Evolutionary conservation across 2,113 vertebrate species (phyloP), one percentile per base, ranked within the genome.

Genomic region (Nestor notabilis): DNA sequence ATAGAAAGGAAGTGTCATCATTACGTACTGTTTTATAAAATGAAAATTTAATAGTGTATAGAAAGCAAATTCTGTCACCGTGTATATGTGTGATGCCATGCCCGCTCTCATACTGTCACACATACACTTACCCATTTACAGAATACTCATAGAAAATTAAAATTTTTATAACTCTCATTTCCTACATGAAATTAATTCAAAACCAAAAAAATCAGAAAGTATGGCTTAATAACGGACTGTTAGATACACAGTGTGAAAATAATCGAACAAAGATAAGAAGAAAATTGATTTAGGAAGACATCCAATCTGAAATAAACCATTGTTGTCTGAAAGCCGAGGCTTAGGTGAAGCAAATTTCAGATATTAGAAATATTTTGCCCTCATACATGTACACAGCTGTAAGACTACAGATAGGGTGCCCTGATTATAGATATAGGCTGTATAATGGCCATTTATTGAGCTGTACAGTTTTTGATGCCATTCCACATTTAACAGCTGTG

Each of bases 401-500:
- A 55, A 69, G 64, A 53, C 43, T 33, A 31, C 11, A 91, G 52
- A 24, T 19, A 56, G 43, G 19, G 50, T 49, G 53, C 33, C 82
- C 76, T 43, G 77, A 79, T 90, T 93, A 23, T 11, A 85, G 86
- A 74, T 53, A 29, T 17, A 49, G 80, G 46, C n/a, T 88, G 24
- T 49, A 17, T 52, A 76, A 33, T 76, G 49, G 29, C 10, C 65
- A 81, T 96, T 97, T 96, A 82, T 85, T 96, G 76, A 96, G 75
- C 63, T 72, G 17, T 83, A 50, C 92, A 77, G 60, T 95, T 97
- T 85, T 75, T 96, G 89, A 95, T 95, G 84, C 72, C 96, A 95
- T 94, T 97, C 96, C 76, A 50, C 86, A 93, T 98, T 97, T 95
- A 95, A 78, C 46, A 91, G 52, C 46, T 69, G 31, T 96, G 87